These are phyloP conservation scores for Tineola bisselliella DNA, from an alignment of 2,888 invertebrate genomes.

Conservation along the genomic window DNA sequence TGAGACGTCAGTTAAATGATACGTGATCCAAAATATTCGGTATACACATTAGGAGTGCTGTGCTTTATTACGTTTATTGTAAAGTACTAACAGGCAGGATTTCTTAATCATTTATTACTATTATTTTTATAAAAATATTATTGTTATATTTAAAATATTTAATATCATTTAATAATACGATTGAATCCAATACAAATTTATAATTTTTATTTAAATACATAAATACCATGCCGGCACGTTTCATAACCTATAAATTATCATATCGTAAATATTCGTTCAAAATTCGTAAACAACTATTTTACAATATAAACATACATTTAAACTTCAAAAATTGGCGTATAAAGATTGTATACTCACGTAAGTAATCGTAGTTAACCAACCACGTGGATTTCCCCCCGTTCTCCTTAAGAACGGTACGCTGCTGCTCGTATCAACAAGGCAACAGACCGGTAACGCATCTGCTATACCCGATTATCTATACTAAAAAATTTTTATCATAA, in stretches of 20 bases:
- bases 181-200: too few relatives aligned
- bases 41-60: too few relatives aligned
- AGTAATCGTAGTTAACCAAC: constrained; percentile 26
- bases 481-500: too few relatives aligned
- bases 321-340: neutral
- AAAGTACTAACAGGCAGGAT: too few relatives aligned
- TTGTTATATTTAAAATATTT: too few relatives aligned
- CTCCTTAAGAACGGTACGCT: constrained; percentile 34
- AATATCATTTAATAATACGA: too few relatives aligned
- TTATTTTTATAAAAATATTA: too few relatives aligned
- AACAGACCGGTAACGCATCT: constrained; percentile 35
- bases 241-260: neutral
- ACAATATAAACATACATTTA: neutral
- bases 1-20: too few relatives aligned
- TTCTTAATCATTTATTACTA: too few relatives aligned
- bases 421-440: constrained; percentile 49
- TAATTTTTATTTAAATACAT: too few relatives aligned
- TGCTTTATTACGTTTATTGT: too few relatives aligned
- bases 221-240: neutral
- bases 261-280: neutral
- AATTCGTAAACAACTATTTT: neutral
- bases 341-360: neutral
- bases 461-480: neutral
- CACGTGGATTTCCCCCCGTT: constrained; percentile 44
- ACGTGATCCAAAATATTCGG: too few relatives aligned